Conservation (phyloP, 2,113 vertebrate species). For the Heloderma charlesbogerti region DNA sequence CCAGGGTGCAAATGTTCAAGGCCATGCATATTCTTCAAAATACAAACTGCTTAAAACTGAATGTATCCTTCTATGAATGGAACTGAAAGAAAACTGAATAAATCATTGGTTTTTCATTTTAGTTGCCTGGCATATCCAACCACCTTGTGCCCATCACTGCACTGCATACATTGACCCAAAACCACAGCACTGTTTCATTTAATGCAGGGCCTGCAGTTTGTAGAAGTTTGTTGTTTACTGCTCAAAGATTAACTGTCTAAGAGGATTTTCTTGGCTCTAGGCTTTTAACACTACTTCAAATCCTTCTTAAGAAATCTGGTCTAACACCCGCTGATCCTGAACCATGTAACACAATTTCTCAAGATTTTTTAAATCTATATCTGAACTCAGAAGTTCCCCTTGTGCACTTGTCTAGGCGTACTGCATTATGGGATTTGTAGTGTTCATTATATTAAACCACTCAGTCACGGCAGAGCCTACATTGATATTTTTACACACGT, state of each 20-base stretch:
- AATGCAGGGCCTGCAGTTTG: not conserved
- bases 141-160: not conserved
- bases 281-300: not conserved
- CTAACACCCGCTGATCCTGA: not conserved
- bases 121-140: not conserved
- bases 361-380: not conserved
- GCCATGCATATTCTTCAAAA: not conserved
- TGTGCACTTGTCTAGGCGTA: not conserved
- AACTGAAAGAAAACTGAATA: not conserved
- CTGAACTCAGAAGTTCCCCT: not conserved
- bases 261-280: slow-evolving; percentile 6
- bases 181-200: not conserved
- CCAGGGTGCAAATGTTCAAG: not conserved
- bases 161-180: not conserved
- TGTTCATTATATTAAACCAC: not conserved
- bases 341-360: not conserved
- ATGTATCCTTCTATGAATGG: not conserved
- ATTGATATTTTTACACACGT: too few relatives aligned
- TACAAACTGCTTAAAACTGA: not conserved
- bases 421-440: not conserved
- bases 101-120: not conserved
- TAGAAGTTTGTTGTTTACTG: not conserved
- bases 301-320: not conserved
- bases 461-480: not conserved
- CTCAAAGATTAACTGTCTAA: slow-evolving; percentile 6